These are phyloP conservation scores for Tryphoninae sp. DNA, from an alignment of 2,888 invertebrate species.

Conservation along the genomic window DNA sequence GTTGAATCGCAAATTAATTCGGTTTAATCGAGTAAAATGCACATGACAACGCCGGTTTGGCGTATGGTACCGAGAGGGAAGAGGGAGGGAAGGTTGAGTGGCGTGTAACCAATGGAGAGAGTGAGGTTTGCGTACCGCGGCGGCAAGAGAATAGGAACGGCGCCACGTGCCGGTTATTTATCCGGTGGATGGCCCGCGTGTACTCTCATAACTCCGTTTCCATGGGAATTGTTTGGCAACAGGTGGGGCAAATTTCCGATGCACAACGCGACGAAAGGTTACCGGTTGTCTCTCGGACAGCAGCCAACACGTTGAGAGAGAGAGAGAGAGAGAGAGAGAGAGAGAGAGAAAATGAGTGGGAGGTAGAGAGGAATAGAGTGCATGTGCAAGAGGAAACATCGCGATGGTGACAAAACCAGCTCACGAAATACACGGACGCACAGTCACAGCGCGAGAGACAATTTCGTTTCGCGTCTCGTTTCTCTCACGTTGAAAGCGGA, in stretches of 20 bases:
- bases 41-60: slow-evolving; percentile 3
- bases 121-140: background rate
- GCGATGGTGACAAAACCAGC: slow-evolving; percentile 39
- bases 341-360: background rate
- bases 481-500: slow-evolving; percentile 41
- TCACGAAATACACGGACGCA: slow-evolving; percentile 23
- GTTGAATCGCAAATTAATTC: slow-evolving; percentile 45
- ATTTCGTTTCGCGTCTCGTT: slow-evolving; percentile 62
- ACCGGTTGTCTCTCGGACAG: slow-evolving; percentile 24
- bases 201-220: slow-evolving; percentile 78
- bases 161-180: slow-evolving; percentile 64
- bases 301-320: slow-evolving; percentile 8
- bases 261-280: slow-evolving; percentile 67
- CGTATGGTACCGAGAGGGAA: background rate
- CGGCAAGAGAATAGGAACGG: slow-evolving; percentile 26
- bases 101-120: too few species aligned
- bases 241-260: slow-evolving; percentile 79
- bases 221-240: slow-evolving; percentile 80
- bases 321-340: background rate
- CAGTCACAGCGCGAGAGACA: slow-evolving; percentile 51
- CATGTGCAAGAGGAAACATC: slow-evolving; percentile 38
- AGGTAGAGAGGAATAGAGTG: slow-evolving; percentile 26
- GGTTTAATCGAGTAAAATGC: slow-evolving; percentile 53
- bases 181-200: slow-evolving; percentile 58
- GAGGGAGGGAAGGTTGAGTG: background rate